phyloP scores from a whole-genome alignment of 2,113 vertebrate genomes.

The Ochotona princeps region DNA sequence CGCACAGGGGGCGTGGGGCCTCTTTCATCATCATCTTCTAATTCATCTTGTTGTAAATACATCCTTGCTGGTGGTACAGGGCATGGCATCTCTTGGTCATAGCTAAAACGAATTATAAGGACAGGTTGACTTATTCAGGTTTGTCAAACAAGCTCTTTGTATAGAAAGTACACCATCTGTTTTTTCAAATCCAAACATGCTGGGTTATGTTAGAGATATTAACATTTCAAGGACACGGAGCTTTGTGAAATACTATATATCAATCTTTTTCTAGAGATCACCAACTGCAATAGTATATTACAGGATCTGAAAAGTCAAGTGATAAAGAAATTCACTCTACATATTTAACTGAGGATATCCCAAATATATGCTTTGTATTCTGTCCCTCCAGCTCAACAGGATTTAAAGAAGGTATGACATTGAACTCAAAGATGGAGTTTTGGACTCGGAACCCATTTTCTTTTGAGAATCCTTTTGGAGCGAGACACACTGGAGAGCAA shows the following conservation, averaged over 20 bases:
- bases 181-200: neutral
- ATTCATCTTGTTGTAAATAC: slow-evolving; percentile 97
- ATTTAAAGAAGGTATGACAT: neutral
- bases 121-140: neutral
- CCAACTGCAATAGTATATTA: neutral
- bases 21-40: slow-evolving; percentile 95
- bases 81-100: slow-evolving; percentile 95
- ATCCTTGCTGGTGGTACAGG: slow-evolving; percentile 95
- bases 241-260: neutral
- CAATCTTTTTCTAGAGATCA: neutral
- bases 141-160: neutral
- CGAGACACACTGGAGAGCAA: neutral
- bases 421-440: neutral
- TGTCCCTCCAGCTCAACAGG: neutral
- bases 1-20: slow-evolving; percentile 96
- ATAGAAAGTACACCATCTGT: neutral
- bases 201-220: neutral
- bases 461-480: neutral
- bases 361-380: neutral
- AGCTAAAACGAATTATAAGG: slow-evolving; percentile 86
- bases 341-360: neutral
- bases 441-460: neutral
- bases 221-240: neutral
- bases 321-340: neutral
- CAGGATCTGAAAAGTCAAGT: neutral